A percentile compares a stretch with the other conserved stretches of the same genome.
Conservation (phyloP, 1,140 invertebrate genomes). For the Brachionus plicatilis region DNA sequence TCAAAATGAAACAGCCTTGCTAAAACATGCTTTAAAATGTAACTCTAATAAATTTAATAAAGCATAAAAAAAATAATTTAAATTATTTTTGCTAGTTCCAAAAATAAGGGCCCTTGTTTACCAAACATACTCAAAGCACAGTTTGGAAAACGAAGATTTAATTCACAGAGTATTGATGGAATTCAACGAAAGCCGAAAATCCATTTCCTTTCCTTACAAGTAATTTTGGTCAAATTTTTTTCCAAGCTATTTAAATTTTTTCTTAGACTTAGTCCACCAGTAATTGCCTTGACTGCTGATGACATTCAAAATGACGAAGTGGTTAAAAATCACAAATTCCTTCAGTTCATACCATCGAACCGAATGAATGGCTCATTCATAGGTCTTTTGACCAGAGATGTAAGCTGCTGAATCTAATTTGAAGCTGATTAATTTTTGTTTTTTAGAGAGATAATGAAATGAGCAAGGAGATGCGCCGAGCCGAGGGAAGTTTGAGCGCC, state of each 20-base stretch:
- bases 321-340: constrained; percentile 15
- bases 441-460: constrained; percentile 10
- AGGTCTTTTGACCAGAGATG: constrained; percentile 12
- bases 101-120: constrained; percentile 23
- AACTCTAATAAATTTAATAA: neutral
- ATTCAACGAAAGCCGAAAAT: constrained; percentile 16
- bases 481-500: neutral
- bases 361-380: constrained; percentile 37
- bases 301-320: constrained; percentile 38
- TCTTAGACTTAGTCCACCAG: constrained; percentile 17
- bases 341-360: constrained; percentile 28
- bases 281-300: constrained; percentile 6
- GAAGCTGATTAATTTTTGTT: neutral
- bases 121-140: constrained; percentile 28
- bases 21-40: constrained; percentile 32
- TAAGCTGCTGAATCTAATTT: neutral
- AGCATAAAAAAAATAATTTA: neutral
- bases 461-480: constrained; percentile 1
- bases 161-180: neutral
- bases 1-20: constrained; percentile 10
- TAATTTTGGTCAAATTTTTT: neutral
- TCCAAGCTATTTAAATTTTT: neutral
- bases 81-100: neutral
- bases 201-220: constrained; percentile 14
- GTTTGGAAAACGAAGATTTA: constrained; percentile 5